phyloP scores from a whole-genome alignment of 2,113 vertebrate genomes.

The Anarhynchus alexandrinus region DNA sequence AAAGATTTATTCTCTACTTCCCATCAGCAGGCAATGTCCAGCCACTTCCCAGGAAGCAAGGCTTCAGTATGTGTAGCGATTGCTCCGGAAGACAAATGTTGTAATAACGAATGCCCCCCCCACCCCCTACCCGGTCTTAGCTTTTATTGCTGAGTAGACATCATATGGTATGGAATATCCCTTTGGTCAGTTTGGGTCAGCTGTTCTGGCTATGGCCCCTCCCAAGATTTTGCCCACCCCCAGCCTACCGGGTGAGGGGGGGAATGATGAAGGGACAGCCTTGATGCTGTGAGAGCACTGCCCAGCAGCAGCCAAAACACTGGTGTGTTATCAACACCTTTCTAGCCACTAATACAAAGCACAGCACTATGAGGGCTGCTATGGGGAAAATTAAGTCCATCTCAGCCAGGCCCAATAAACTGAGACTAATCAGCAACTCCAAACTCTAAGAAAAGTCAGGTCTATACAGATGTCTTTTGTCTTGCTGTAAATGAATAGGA shows the following conservation, averaged over 20 bases:
- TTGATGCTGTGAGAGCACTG: not conserved
- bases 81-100: not conserved
- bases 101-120: not conserved
- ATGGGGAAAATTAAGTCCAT: not conserved
- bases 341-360: not conserved
- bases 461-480: not conserved
- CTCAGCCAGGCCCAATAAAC: not conserved
- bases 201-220: not conserved
- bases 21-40: too few relatives aligned
- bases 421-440: not conserved
- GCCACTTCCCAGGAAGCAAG: not conserved
- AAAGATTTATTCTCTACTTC: not conserved
- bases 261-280: not conserved
- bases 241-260: not conserved
- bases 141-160: not conserved
- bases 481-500: not conserved
- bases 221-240: not conserved
- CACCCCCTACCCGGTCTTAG: not conserved
- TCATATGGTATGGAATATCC: not conserved
- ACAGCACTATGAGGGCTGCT: not conserved
- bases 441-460: not conserved
- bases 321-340: not conserved
- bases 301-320: not conserved
- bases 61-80: not conserved
- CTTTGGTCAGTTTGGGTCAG: not conserved